phyloP scores from a whole-genome alignment of 2,888 invertebrate species.

The Macrosoma leucophasiata region DNA sequence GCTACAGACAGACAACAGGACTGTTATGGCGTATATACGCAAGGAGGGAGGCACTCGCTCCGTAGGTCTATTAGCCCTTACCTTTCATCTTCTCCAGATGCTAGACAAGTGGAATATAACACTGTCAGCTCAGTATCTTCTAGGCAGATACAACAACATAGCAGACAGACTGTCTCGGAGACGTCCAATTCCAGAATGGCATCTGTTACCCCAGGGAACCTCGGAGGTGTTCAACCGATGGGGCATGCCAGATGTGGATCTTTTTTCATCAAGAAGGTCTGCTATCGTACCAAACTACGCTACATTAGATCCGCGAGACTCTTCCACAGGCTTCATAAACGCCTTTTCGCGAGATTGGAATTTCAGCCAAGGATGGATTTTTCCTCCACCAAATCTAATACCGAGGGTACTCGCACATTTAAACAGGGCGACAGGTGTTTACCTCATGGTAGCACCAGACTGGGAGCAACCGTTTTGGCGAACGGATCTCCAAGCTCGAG shows the following conservation, averaged over 20 bases:
- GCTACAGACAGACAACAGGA: conserved; percentile 20
- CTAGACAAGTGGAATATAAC: conserved; percentile 11
- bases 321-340: conserved; percentile 6
- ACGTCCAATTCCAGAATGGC: conserved; percentile 30
- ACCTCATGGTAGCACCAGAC: conserved; percentile 8
- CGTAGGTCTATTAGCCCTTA: conserved; percentile 3
- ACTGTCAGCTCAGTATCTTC: conserved; percentile 18
- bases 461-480: conserved; percentile 17
- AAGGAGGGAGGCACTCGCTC: conserved; percentile 13
- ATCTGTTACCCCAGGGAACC: conserved; percentile 14
- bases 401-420: conserved; percentile 16
- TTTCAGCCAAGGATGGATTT: conserved; percentile 14
- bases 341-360: conserved; percentile 14
- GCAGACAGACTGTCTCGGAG: conserved; percentile 23
- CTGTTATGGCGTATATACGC: conserved; percentile 15
- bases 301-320: conserved; percentile 10
- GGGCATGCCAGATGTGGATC: conserved; percentile 20
- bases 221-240: conserved; percentile 18
- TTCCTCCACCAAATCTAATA: conserved; percentile 17
- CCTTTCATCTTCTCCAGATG: conserved; percentile 1
- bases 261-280: conserved; percentile 19
- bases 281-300: conserved; percentile 16
- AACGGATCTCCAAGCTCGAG: conserved; percentile 9
- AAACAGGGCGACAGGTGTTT: conserved; percentile 14
- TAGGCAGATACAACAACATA: conserved; percentile 20